A percentile compares a stretch with the other conserved stretches of the same genome.
These are phyloP conservation scores for Protula sp. DNA, from an alignment of 2,888 invertebrate species.

Conservation along the genomic window DNA sequence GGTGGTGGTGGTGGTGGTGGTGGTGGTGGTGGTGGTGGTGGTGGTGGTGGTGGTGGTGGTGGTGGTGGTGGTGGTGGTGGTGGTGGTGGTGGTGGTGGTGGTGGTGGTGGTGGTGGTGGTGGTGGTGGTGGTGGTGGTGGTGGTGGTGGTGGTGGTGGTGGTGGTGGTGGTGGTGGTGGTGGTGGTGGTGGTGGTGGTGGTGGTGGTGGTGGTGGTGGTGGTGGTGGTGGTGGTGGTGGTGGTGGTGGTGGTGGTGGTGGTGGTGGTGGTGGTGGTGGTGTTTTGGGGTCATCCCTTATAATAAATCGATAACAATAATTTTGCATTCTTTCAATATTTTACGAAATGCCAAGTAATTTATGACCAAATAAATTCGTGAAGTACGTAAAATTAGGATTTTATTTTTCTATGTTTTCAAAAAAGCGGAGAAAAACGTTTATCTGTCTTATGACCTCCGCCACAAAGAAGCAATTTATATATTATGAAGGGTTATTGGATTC, in stretches of 20 bases:
- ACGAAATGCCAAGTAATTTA: too few relatives aligned
- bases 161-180: not conserved
- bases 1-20: constrained; percentile 4
- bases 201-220: not conserved
- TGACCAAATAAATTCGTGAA: too few relatives aligned
- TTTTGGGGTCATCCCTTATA: constrained; percentile 5
- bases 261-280: not conserved
- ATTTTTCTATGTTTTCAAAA: too few relatives aligned
- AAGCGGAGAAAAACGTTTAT: too few relatives aligned
- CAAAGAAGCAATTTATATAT: too few relatives aligned
- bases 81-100: not conserved
- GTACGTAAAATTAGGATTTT: too few relatives aligned
- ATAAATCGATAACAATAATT: too few relatives aligned
- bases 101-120: constrained; percentile 2
- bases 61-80: not conserved
- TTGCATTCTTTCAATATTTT: too few relatives aligned
- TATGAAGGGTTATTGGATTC: too few relatives aligned
- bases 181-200: not conserved
- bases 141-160: not conserved
- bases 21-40: not conserved
- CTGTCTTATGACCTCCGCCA: too few relatives aligned
- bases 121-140: not conserved
- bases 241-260: constrained; percentile 1
- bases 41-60: not conserved
- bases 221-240: constrained; percentile 6